Evolutionary conservation across 30 jellyfish, hydroid and myxozoan species (phyloP), one percentile per base, ranked within the genome.

Genomic region (Aurelia aurita complex sp. Pacific): DNA sequence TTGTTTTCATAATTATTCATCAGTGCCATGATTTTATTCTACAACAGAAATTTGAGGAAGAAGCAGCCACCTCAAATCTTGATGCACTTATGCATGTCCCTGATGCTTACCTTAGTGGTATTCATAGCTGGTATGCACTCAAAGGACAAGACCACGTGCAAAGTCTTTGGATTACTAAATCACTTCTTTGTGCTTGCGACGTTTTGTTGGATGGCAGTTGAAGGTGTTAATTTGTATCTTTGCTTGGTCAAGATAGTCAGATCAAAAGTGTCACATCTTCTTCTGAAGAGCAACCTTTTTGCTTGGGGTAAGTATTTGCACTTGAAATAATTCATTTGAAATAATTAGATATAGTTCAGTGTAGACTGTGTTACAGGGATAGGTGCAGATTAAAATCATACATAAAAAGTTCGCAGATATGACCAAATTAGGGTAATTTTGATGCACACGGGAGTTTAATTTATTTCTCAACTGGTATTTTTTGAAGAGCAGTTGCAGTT

Each of bases 191-290:
- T 81, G 74, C 90, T 81, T 29, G n/a, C 90, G 5, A 43, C 90
- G 4, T 81, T 81, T 40, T 67, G 82, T 11, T 81, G 90, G 90
- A 81, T 68, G 82, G 79, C 70, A 10, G 87, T 83, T 11, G 92
- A 83, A 43, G 92, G 80, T 2, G 14, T 70, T 0, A 83, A 61
- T 43, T 65, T 83, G 53, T 83, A 83, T 38, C 70, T 70, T 12
- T 62, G 79, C 36, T 60, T 83, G 79, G 92, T 83, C n/a, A 70
- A 69, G 50, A 43, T 83, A 0, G 14, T 83, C 60, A 59, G 80
- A 46, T 51, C 79, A 43, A 57, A 34, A 4, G 23, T 62, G 2
- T 67, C 85, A 18, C 73, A 63, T 23, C 75, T 83, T 60, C 15
- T 83, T 15, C 85, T 73, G 42, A 83, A 72, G 40, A 34, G 76